Evolutionary conservation across 2,888 invertebrate species (phyloP), one percentile per base, ranked within the genome.

Genomic region (Temnothorax ravouxi): DNA sequence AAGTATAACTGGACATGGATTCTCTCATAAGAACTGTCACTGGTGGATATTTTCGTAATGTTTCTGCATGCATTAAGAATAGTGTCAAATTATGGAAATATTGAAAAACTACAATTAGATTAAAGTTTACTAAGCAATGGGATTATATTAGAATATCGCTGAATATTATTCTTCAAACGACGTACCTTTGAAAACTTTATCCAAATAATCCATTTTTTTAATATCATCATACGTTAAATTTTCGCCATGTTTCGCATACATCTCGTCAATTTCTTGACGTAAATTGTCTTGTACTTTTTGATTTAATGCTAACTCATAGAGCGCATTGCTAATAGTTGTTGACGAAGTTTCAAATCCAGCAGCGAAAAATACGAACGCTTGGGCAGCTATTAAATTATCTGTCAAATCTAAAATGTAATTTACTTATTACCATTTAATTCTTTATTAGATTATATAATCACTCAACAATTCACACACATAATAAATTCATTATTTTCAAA

Each of bases 301-400:
- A 87, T 95, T 91, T 8, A 93, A 85, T 0, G 95, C 95, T 9
- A 95, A 91, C 81, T 95, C 94, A 84, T 95, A 95, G 1, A 95
- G 90, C 9, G 93, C 91, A 84, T 95, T 93, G 54, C 94, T 94
- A 82, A 95, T 93, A 0, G 95, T 94, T 0, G 95, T 92, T 0
- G 95, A 95, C 0, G 95, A 95, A 0, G 95, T 95, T 88, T 95
- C 95, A 86, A 95, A 95, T 9, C 95, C 95, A 34, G 95, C 95
- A 18, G 93, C 64, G 83, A 95, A 95, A 88, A 95, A 95, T 9
- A 95, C 90, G 62, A 95, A 93, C 0, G 94, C 93, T 71, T 95
- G 95, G 5, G 95, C 92, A 3, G 93, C 91, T 21, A 95, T 89
- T 4, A 93, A 81, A 5, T 86, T 88, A 50, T 94, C 94, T 0